Base-by-base conservation (phyloP, 2,888 invertebrate species). In the Hirtodrosophila duncani region DNA sequence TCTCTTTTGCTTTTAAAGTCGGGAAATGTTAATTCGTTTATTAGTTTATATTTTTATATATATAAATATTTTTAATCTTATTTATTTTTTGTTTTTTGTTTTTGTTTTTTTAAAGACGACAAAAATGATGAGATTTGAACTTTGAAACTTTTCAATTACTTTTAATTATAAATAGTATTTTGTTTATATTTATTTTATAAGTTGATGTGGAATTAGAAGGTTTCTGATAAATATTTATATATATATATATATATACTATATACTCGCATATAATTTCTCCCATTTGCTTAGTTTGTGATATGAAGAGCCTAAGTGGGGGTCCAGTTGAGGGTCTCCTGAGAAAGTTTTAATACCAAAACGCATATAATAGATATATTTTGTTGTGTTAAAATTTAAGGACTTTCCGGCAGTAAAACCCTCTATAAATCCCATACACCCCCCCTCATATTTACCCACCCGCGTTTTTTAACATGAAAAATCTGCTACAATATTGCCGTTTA, bases 41-140 rank as follows among this genome's bases (percentile, higher is more conserved):
- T 44, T 37, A 43, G 36, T 53, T 29, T 31, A 34, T 24, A 24
- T 36, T 23, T 31, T 13, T 66, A 62, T 68, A 57, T 46, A 56
- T 58, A 52, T 45, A 52, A 31, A 30, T 60, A 43, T 36, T 31
- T 24, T 24, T 20, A 38, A 16, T 41, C 34, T 34, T 45, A 37
- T 44, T 43, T 34, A 45, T 45, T 49, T 27, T 44, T 24, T 11
- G 43, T 20, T 38, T 27, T 36, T 39, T 45, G 16, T 52, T 58
- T 58, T 70, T 69, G 62, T 27, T 41, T 63, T 59, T 67, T 57
- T 67, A 70, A 66, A 74, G 66, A 66, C 63, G 74, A 77, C 74
- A 63, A 77, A n/a, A 72, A 69, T 67, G 38, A 70, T 77, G 57
- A n/a, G n/a, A 52, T 70, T 70, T 70, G 72, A 69, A 69, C 70